Conservation (phyloP, 1,140 invertebrate genomes). For the Drosophila teissieri region DNA sequence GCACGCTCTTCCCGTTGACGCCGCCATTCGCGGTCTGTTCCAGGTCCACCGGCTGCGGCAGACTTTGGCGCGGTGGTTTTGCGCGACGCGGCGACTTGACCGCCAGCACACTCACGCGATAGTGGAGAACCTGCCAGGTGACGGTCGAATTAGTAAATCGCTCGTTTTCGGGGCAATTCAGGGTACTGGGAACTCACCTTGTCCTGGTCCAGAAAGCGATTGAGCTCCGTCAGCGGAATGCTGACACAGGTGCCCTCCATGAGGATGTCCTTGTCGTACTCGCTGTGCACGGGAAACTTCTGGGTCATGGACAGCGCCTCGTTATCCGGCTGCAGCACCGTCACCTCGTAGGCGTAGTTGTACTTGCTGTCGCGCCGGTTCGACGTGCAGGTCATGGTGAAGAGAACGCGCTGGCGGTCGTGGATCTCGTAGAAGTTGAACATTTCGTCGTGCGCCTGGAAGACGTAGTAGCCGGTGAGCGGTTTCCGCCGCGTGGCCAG, state of each 20-base stretch:
- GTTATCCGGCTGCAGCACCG: slow-evolving; percentile 70
- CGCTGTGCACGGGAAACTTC: slow-evolving; percentile 81
- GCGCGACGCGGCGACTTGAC: slow-evolving; percentile 68
- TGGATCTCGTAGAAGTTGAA: slow-evolving; percentile 83
- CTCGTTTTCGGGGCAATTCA: neutral
- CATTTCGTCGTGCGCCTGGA: slow-evolving; percentile 76
- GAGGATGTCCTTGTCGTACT: slow-evolving; percentile 78
- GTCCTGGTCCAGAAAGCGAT: slow-evolving; percentile 73
- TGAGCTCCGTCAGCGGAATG: slow-evolving; percentile 61
- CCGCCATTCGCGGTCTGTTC: slow-evolving; percentile 56
- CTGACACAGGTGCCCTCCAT: slow-evolving; percentile 78
- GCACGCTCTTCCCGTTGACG: slow-evolving; percentile 73
- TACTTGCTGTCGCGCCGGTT: slow-evolving; percentile 74
- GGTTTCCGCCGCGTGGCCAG: slow-evolving; percentile 66
- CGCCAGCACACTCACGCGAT: slow-evolving; percentile 69
- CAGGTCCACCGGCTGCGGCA: slow-evolving; percentile 55
- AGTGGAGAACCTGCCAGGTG: slow-evolving; percentile 63
- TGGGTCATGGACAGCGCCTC: slow-evolving; percentile 74
- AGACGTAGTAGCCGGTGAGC: slow-evolving; percentile 79
- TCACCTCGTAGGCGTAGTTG: slow-evolving; percentile 80
- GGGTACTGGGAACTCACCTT: slow-evolving; percentile 51
- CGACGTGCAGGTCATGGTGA: slow-evolving; percentile 83
- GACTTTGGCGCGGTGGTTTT: slow-evolving; percentile 53
- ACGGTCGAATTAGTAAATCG: neutral
- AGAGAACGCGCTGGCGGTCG: slow-evolving; percentile 72